Base-by-base conservation (phyloP, 2,113 vertebrate genomes). In the Sylvietta virens region DNA sequence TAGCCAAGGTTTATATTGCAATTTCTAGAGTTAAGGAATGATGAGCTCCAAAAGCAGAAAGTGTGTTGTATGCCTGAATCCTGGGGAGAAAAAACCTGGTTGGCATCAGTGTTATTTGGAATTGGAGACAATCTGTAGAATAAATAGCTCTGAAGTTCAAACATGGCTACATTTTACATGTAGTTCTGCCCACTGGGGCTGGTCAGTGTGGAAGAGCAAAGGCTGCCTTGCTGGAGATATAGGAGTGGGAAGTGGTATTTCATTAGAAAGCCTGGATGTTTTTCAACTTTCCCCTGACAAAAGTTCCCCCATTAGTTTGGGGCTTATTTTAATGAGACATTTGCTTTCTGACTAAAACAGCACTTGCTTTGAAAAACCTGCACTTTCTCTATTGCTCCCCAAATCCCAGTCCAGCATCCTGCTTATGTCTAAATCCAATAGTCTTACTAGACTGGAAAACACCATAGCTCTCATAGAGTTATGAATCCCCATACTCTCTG, bases 1-100 rank as follows among this genome's bases (percentile, higher is more conserved):
- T 95, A 95, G 97, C 97, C 97, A 97, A 96, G 73, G 13, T 97
- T 98, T 97, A 95, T 89, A 95, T 94, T 95, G 92, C 95, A 95
- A 44, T 96, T 97, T 97, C 95, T 97, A 85, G 84, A 98, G 96
- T 95, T 95, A 96, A 21, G 88, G 95, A 96, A 92, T 90, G 94
- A 97, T 84, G 89, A 94, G 83, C 88, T 97, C 86, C 92, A 81
- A 64, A 60, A 96, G 67, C 79, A 44, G 78, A 97, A 97, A 97
- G 89, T 61, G 79, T 20, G 44, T 62, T 95, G 76, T 64, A 30
- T 44, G 64, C 78, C 84, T 79, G 85, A 96, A 86, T 92, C 80
- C 77, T 67, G 47, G 53, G 81, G 47, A 28, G 58, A 72, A 96
- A 82, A 97, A 96, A 96, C 71, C 62, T 61, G 88, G 76, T 73